phyloP scores from a whole-genome alignment of 2,888 invertebrate species.

The Patella caerulea region DNA sequence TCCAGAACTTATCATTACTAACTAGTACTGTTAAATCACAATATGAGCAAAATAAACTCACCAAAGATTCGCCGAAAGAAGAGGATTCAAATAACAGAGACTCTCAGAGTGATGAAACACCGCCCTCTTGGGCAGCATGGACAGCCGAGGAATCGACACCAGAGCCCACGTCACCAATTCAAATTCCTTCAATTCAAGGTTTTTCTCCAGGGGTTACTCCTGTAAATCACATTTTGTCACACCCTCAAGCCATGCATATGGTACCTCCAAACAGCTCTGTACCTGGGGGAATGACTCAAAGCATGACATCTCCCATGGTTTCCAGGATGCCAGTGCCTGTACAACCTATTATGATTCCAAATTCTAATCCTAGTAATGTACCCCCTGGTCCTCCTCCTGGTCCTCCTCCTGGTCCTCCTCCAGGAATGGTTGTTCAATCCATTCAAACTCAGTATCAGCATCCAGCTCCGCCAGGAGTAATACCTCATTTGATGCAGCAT shows the following conservation, averaged over 20 bases:
- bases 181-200: slow-evolving; percentile 10
- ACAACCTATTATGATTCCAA: slow-evolving; percentile 26
- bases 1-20: slow-evolving; percentile 58
- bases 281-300: neutral
- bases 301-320: neutral
- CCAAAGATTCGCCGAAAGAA: slow-evolving; percentile 20
- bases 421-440: slow-evolving; percentile 12
- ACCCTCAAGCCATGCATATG: slow-evolving; percentile 21
- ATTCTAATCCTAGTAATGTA: slow-evolving; percentile 21
- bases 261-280: slow-evolving; percentile 11
- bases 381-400: slow-evolving; percentile 22
- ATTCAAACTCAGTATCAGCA: slow-evolving; percentile 17
- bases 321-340: slow-evolving; percentile 5
- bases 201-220: slow-evolving; percentile 26
- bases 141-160: slow-evolving; percentile 35
- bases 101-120: slow-evolving; percentile 24
- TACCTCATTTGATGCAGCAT: slow-evolving; percentile 17
- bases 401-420: slow-evolving; percentile 10
- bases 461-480: slow-evolving; percentile 23
- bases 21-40: slow-evolving; percentile 55
- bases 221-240: slow-evolving; percentile 26
- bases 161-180: no score
- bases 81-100: slow-evolving; percentile 24
- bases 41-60: slow-evolving; percentile 34
- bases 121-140: slow-evolving; percentile 57